Percentiles rank a stretch among this genome's conserved stretches.
Evolutionary conservation across 1,140 invertebrate genomes (phyloP).

Genomic region (Heliconius hewitsoni): DNA sequence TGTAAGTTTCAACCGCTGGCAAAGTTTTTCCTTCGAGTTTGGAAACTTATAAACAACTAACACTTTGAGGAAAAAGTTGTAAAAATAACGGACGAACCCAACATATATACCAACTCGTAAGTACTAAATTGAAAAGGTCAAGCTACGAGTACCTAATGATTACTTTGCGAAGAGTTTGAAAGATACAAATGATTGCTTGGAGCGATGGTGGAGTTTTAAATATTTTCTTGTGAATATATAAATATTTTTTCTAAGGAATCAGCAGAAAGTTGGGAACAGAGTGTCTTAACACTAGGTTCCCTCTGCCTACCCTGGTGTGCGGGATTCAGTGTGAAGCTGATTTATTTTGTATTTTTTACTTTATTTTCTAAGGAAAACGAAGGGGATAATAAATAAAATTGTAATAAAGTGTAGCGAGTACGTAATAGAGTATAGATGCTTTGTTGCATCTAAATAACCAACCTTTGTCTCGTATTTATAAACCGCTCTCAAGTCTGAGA

Average conservation of each 20-base stretch:
- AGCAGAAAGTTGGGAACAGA: too few species aligned
- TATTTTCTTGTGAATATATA: neutral
- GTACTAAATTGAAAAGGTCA: neutral
- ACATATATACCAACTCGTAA: neutral
- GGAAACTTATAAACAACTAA: slow-evolving; percentile 26
- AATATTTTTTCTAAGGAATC: neutral
- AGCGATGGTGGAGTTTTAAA: neutral
- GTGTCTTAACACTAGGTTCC: too few species aligned
- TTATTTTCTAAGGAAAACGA: too few species aligned
- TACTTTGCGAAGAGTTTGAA: neutral
- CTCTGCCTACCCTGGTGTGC: too few species aligned
- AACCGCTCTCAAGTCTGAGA: too few species aligned
- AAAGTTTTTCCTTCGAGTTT: slow-evolving; percentile 13
- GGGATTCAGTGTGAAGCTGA: too few species aligned
- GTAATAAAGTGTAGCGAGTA: too few species aligned
- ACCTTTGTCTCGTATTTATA: too few species aligned
- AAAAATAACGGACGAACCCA: neutral
- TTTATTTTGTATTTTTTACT: too few species aligned
- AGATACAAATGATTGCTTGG: neutral
- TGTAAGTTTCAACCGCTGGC: slow-evolving; percentile 22
- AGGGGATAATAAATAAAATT: too few species aligned
- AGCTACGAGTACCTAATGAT: neutral
- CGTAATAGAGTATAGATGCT: too few species aligned
- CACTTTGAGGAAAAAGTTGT: slow-evolving; percentile 18
- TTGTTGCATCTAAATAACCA: too few species aligned